Evolutionary conservation across 2,113 vertebrate species (phyloP).

Genomic region (Pygoscelis adeliae): DNA sequence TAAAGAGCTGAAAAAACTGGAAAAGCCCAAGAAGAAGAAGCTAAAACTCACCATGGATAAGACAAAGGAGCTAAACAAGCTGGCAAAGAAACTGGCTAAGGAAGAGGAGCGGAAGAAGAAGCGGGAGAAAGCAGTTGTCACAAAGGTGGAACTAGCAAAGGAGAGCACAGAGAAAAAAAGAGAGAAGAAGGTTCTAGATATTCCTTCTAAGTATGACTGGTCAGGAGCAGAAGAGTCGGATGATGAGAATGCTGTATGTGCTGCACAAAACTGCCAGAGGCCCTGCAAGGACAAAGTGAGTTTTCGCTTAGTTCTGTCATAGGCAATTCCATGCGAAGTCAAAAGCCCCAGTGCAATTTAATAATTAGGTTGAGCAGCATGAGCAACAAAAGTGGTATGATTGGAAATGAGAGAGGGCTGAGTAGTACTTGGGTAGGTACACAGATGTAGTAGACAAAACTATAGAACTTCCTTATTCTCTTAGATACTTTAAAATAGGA

Average conservation of each 20-base stretch:
- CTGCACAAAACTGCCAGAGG: slow-evolving; percentile 93
- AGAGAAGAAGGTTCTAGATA: slow-evolving; percentile 95
- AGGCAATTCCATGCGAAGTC: not conserved
- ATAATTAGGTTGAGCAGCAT: not conserved
- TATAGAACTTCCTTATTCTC: not conserved
- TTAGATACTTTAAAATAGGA: not conserved
- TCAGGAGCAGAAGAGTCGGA: slow-evolving; percentile 97
- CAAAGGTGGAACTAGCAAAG: slow-evolving; percentile 87
- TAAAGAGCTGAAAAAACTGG: slow-evolving; percentile 90
- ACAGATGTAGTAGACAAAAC: not conserved
- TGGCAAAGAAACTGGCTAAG: slow-evolving; percentile 93
- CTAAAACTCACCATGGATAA: slow-evolving; percentile 92
- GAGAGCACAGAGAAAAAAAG: slow-evolving; percentile 90
- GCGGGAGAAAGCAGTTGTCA: slow-evolving; percentile 87
- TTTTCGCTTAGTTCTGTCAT: not conserved
- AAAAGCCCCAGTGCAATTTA: not conserved
- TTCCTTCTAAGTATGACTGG: slow-evolving; percentile 98
- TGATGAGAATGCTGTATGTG: slow-evolving; percentile 96
- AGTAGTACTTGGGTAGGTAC: not conserved
- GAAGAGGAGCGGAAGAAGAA: slow-evolving; percentile 96
- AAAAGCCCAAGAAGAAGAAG: slow-evolving; percentile 96
- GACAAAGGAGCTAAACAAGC: slow-evolving; percentile 92
- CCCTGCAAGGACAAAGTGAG: slow-evolving; percentile 98
- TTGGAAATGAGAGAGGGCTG: not conserved
- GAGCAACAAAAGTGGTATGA: not conserved